Conservation (phyloP, 53 echinoderm and acorn worm genomes). For the Echinometra lucunter region DNA sequence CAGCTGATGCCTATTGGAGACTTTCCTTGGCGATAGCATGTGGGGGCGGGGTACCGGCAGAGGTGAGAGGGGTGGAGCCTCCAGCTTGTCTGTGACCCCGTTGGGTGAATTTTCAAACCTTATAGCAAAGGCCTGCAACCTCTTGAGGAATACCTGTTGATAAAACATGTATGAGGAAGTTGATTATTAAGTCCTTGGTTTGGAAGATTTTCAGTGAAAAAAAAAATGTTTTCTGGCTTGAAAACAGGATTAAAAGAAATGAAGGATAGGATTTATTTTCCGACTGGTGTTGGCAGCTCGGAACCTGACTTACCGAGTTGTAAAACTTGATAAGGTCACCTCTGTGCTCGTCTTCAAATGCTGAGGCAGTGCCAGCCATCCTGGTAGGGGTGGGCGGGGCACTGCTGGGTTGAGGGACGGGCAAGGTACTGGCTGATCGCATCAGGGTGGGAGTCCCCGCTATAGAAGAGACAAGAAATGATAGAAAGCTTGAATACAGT, state of each 20-base stretch:
- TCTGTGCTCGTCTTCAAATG: conserved; percentile 95
- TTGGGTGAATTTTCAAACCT: conserved; percentile 75
- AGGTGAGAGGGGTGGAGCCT: conserved; percentile 91
- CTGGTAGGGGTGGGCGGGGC: conserved; percentile 97
- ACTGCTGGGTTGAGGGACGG: conserved; percentile 78
- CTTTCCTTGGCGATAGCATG: conserved; percentile 89
- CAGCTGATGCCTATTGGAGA: conserved; percentile 90
- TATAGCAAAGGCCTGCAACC: conserved; percentile 83
- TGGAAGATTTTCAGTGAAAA: too few species aligned
- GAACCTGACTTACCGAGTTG: conserved; percentile 84
- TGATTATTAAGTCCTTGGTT: background rate
- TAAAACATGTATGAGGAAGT: background rate
- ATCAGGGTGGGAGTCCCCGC: conserved; percentile 70
- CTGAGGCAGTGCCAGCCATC: conserved; percentile 91
- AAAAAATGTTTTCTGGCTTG: too few species aligned
- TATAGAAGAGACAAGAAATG: background rate
- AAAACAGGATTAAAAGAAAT: too few species aligned
- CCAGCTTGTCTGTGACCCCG: conserved; percentile 61
- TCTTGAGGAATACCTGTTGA: conserved; percentile 79
- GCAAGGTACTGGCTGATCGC: conserved; percentile 90
- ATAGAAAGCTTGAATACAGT: background rate
- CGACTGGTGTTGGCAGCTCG: too few species aligned
- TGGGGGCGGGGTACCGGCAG: conserved; percentile 86
- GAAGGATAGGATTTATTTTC: too few species aligned
- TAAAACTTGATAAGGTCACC: conserved; percentile 98